Percentiles rank a stretch among this genome's conserved stretches.
phyloP scores from a whole-genome alignment of 2,797 vertebrate genomes.

The Cirrhinus molitorella region DNA sequence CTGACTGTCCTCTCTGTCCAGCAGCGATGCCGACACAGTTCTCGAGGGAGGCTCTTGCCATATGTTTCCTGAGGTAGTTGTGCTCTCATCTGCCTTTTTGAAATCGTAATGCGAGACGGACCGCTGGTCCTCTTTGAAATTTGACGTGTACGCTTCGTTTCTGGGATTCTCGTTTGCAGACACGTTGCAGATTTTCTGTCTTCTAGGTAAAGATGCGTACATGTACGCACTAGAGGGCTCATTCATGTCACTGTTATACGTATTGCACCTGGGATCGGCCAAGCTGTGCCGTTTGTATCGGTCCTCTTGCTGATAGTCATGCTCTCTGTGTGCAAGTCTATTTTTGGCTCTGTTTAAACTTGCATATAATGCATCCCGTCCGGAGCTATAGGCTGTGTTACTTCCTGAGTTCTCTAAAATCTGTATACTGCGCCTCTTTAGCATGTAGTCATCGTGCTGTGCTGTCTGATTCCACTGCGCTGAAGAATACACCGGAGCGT shows the following conservation, averaged over 20 bases:
- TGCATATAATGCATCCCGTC: conserved; percentile 80
- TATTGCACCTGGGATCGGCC: conserved; percentile 76
- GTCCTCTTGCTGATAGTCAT: conserved; percentile 69
- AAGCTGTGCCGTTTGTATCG: conserved; percentile 80
- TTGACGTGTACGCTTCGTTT: conserved; percentile 62
- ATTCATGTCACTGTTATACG: conserved; percentile 56
- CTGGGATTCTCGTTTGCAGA: conserved; percentile 56
- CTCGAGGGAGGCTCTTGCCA: conserved; percentile 76
- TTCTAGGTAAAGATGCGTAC: conserved; percentile 66
- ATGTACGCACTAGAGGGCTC: conserved; percentile 64
- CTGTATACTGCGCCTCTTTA: conserved; percentile 85
- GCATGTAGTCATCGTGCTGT: conserved; percentile 75
- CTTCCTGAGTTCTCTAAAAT: conserved; percentile 81
- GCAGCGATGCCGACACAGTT: conserved; percentile 82
- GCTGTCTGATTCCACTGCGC: conserved; percentile 71
- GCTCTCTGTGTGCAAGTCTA: conserved; percentile 71
- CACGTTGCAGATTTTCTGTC: conserved; percentile 58
- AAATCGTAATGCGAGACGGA: conserved; percentile 80
- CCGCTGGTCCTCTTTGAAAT: conserved; percentile 77
- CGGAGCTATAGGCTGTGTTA: conserved; percentile 69
- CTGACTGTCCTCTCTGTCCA: conserved; percentile 76
- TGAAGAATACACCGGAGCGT: conserved; percentile 69
- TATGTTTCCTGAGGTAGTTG: conserved; percentile 32
- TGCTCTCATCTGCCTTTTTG: conserved; percentile 69
- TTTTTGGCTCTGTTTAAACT: conserved; percentile 81